These are phyloP conservation scores for Neodiprion virginianus DNA, from an alignment of 1,140 invertebrate genomes.

Conservation along the genomic window DNA sequence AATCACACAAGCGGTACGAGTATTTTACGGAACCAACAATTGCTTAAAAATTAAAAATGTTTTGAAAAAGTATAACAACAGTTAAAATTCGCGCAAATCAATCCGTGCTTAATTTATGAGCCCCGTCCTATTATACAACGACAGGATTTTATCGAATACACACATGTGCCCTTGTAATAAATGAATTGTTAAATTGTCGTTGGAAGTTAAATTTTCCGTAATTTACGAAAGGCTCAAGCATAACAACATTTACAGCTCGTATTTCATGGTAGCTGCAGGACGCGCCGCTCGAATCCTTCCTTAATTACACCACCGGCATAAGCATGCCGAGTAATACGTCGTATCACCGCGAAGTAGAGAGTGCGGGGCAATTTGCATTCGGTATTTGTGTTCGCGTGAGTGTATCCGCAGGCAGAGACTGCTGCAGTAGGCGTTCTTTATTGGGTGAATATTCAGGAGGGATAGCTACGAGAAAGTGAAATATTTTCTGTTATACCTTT, in stretches of 20 bases:
- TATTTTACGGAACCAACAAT: too few species aligned
- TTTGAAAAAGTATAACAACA: too few species aligned
- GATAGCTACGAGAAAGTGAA: neutral
- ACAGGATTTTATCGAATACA: neutral
- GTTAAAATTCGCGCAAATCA: too few species aligned
- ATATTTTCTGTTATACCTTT: neutral
- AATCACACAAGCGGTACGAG: too few species aligned
- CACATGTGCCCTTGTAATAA: neutral
- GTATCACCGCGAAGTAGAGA: neutral
- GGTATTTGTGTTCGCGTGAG: neutral
- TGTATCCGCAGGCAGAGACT: neutral
- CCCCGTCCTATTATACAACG: too few species aligned
- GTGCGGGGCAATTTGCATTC: slow-evolving; percentile 3
- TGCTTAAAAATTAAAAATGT: too few species aligned
- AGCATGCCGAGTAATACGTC: slow-evolving; percentile 3
- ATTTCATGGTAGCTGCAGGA: neutral
- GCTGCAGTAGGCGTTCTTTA: neutral
- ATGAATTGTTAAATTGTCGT: neutral
- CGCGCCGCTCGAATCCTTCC: neutral
- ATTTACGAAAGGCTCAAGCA: neutral
- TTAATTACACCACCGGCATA: neutral
- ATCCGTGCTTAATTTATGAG: too few species aligned
- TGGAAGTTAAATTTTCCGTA: neutral
- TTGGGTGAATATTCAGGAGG: neutral
- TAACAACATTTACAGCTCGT: neutral